phyloP scores from a whole-genome alignment of 2,113 vertebrate species.

The Noturus placidus region DNA sequence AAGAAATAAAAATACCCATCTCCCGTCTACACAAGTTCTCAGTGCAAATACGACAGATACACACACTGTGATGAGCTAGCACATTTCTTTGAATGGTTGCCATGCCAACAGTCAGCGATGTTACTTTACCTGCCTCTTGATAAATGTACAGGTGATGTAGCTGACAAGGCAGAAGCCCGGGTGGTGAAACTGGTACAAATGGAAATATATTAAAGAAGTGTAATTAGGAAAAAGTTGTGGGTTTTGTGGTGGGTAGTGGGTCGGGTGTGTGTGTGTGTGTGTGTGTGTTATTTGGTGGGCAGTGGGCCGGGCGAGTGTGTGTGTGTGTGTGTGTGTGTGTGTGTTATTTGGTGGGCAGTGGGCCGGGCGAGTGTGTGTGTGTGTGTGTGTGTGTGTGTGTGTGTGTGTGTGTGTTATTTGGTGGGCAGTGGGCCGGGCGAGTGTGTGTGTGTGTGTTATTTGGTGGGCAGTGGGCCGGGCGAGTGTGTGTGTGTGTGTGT shows the following conservation, averaged over 20 bases:
- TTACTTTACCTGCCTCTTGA: not conserved
- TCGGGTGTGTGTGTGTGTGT: not conserved
- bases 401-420: too few relatives aligned
- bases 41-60: not conserved
- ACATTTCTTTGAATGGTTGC: not conserved
- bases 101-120: not conserved
- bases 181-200: not conserved
- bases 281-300: not conserved
- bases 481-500: not conserved
- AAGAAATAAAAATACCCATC: not conserved
- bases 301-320: too few relatives aligned
- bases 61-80: not conserved
- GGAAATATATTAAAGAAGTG: not conserved
- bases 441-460: not conserved
- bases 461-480: too few relatives aligned
- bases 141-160: not conserved
- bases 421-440: too few relatives aligned
- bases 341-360: constrained; percentile 1
- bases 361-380: not conserved
- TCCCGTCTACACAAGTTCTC: not conserved
- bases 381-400: too few relatives aligned
- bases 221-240: not conserved
- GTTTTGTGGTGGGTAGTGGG: not conserved
- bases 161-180: not conserved
- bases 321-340: not conserved